Evolutionary conservation across 2,113 vertebrate genomes (phyloP), one percentile per base, ranked within the genome.

Genomic region (Nanorana parkeri): DNA sequence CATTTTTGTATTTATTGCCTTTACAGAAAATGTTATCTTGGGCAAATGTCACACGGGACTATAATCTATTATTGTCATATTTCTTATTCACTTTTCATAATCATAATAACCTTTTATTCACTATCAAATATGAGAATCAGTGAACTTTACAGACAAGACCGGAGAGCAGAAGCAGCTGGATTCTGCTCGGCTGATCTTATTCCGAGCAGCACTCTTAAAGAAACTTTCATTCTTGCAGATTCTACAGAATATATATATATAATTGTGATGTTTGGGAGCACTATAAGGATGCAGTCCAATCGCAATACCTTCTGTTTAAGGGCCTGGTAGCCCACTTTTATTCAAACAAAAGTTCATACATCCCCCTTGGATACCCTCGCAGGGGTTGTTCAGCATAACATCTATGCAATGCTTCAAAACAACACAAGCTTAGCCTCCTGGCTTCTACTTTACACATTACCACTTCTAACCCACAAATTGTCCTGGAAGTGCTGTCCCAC

Each of bases 71-170:
- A 80, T 29, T 47, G 77, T 69, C 67, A 69, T n/a, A 23, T 24
- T 61, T 80, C 36, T 0, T 47, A 51, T 61, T 69, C 65, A 61
- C 29, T 69, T 69, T 29, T 61, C 28, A 19, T 51, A 41, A 68
- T 67, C 68, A 80, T 80, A 60, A 80, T 80, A 80, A 80, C 21
- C 78, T 80, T 80, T 80, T 61, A 80, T 68, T 69, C 32, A 2
- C 5, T 69, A 69, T 79, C 10, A 69, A 58, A 41, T 77, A 52
- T 36, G 16, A 58, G 21, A 79, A 68, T 80, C 78, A 61, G 15
- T 61, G 78, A 80, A 80, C 66, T 68, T 80, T 80, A 51, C 52
- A 21, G 7, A 19, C n/a, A 41, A 79, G 23, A 67, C 20, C 19
- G 19, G 10, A 47, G 41, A 47, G 41, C 41, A 26, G 19, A 61